Conservation (phyloP, 2,888 invertebrate species). For the Arge pagana region DNA sequence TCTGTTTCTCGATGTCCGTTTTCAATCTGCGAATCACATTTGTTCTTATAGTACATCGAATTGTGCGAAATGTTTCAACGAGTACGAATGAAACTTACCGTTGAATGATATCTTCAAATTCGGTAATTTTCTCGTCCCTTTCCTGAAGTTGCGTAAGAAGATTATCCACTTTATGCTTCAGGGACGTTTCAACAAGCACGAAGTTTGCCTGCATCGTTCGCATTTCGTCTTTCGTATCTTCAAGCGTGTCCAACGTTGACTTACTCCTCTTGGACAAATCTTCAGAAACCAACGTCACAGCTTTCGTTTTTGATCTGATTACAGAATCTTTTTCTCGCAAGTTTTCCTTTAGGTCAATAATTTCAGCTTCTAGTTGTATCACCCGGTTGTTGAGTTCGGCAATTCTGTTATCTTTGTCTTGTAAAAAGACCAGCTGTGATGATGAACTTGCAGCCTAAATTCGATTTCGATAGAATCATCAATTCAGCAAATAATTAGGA, state of each 20-base stretch:
- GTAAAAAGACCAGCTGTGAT: slow-evolving; percentile 55
- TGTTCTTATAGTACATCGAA: background rate
- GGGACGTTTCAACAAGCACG: slow-evolving; percentile 69
- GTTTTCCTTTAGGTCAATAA: slow-evolving; percentile 83
- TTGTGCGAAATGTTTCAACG: background rate
- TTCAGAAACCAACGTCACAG: slow-evolving; percentile 76
- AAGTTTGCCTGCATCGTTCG: slow-evolving; percentile 80
- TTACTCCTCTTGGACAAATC: slow-evolving; percentile 73
- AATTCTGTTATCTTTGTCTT: slow-evolving; percentile 68
- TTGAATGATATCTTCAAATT: slow-evolving; percentile 64
- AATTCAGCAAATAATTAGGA: slow-evolving; percentile 11
- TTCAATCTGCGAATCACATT: slow-evolving; percentile 14
- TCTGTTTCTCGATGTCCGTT: slow-evolving; percentile 13
- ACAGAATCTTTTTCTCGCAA: slow-evolving; percentile 83
- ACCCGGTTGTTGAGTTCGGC: slow-evolving; percentile 70
- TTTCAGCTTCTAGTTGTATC: slow-evolving; percentile 74
- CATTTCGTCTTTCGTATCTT: slow-evolving; percentile 82
- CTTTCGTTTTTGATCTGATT: slow-evolving; percentile 79
- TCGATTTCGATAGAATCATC: background rate
- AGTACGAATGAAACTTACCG: slow-evolving; percentile 35
- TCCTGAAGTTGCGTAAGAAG: slow-evolving; percentile 63
- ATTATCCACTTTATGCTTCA: slow-evolving; percentile 70
- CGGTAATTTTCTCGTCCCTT: slow-evolving; percentile 63
- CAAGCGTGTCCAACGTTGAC: slow-evolving; percentile 72
- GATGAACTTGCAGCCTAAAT: slow-evolving; percentile 34